Base-by-base conservation (phyloP, 2,797 vertebrate species). In the Enteromius treurensis region DNA sequence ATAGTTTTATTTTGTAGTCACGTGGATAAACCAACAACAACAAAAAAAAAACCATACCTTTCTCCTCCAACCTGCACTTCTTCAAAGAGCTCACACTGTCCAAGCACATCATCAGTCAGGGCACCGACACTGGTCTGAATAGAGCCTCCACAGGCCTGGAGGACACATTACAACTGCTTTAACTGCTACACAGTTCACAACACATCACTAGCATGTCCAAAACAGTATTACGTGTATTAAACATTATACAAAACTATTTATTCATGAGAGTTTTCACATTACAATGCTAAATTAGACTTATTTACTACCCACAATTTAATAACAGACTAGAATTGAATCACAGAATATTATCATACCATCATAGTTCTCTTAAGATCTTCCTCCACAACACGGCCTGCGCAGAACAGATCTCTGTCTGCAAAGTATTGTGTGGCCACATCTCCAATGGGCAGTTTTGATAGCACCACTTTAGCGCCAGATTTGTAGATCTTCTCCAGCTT, bases 341-440 rank as follows among this genome's bases (percentile, higher is more conserved):
- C 49, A 7, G 3, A 53, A 19, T 3, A 75, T 3, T 45, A 64
- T 26, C 26, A 49, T 84, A 99, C 98, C 98, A 98, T 98, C 98
- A 99, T 99, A 5, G 98, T 99, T 88, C 98, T 96, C 91, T 93
- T 97, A 83, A 99, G 95, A 86, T 99, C 98, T 88, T 99, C 98
- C 85, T 99, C 98, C 0, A 96, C 96, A 49, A 99, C 98, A 0
- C 98, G 94, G 67, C 98, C 98, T 0, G 98, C 98, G 82, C 98
- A 99, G 91, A 99, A 99, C 92, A 99, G 92, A 93, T 99, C 98
- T 89, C 97, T 93, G 87, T 99, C 98, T 0, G 98, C 98, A 0
- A 99, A 99, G 91, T 96, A 99, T 93, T 99, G 97, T 0, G 98
- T 99, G 62, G 98, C 98, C 88, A 99, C 97, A 0, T 99, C 98